Conservation (phyloP, 2,113 vertebrate genomes). For the Misgurnus anguillicaudatus region DNA sequence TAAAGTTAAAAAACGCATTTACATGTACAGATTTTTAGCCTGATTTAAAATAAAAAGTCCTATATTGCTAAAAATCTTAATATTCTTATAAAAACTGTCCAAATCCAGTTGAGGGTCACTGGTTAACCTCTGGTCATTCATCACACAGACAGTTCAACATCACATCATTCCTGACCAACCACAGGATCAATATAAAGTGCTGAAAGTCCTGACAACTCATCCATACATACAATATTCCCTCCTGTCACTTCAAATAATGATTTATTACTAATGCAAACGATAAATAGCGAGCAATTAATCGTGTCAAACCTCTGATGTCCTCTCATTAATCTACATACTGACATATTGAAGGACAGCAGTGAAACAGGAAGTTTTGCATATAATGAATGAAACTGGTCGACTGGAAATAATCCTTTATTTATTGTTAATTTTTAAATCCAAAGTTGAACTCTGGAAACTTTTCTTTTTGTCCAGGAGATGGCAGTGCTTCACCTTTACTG, state of each 20-base stretch:
- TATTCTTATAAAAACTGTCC: constrained; percentile 25
- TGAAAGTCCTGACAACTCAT: constrained; percentile 38
- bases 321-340: constrained; percentile 44
- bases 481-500: not conserved
- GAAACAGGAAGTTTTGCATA: not conserved
- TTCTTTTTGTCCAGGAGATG: not conserved
- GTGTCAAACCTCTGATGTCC: constrained; percentile 5
- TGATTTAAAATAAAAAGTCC: no score
- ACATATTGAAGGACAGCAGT: not conserved
- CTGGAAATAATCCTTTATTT: not conserved
- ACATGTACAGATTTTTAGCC: no score
- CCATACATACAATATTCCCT: constrained; percentile 45
- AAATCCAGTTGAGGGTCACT: constrained; percentile 40
- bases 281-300: constrained; percentile 55
- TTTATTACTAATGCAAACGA: constrained; percentile 62
- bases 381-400: not conserved
- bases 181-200: constrained; percentile 46
- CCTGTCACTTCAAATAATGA: constrained; percentile 51
- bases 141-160: constrained; percentile 34
- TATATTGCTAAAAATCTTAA: constrained; percentile 5
- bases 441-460: not conserved
- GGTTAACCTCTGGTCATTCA: constrained; percentile 43
- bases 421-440: not conserved
- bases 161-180: constrained; percentile 27
- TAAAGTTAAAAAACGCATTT: no score